A percentile compares a stretch with the other conserved stretches of the same genome.
Evolutionary conservation across 1,140 invertebrate genomes (phyloP).

Genomic region (Aporrectodea caliginosa): DNA sequence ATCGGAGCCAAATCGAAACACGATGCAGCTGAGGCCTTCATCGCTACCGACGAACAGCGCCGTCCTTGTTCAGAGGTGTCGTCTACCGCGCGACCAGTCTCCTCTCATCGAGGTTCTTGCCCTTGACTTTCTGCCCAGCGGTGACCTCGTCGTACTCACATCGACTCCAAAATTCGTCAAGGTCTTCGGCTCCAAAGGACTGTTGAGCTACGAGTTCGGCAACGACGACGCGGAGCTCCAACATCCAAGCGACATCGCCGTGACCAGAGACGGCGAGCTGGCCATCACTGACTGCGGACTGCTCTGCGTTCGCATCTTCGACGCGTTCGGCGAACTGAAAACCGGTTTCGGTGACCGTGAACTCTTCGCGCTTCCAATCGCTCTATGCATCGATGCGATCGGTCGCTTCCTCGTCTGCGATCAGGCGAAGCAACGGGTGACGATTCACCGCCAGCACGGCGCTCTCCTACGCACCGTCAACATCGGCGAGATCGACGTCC

Average conservation of each 20-base stretch:
- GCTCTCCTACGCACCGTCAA: constrained; percentile 3
- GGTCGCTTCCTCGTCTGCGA: constrained; percentile 29
- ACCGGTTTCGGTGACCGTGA: constrained; percentile 6
- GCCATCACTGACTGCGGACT: constrained; percentile 18
- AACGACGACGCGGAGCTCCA: constrained; percentile 25
- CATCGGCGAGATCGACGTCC: constrained; percentile 8
- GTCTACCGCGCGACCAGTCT: neutral
- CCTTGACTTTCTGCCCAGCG: constrained; percentile 14
- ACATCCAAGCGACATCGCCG: constrained; percentile 19
- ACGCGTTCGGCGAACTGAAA: constrained; percentile 6
- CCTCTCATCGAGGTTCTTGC: constrained; percentile 15
- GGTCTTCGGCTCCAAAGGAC: constrained; percentile 7
- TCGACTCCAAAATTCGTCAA: constrained; percentile 11
- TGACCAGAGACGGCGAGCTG: constrained; percentile 26
- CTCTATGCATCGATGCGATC: constrained; percentile 10
- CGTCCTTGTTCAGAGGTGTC: constrained; percentile 15
- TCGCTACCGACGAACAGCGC: constrained; percentile 11
- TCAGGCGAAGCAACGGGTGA: constrained; percentile 26
- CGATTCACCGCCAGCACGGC: constrained; percentile 17
- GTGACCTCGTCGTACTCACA: constrained; percentile 21
- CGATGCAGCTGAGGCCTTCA: neutral
- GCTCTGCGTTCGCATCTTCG: constrained; percentile 17
- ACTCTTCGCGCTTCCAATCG: constrained; percentile 19
- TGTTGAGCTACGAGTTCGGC: constrained; percentile 23
- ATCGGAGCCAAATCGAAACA: neutral